Base-by-base conservation (phyloP, 2,113 vertebrate species). In the Stigmatopora nigra region DNA sequence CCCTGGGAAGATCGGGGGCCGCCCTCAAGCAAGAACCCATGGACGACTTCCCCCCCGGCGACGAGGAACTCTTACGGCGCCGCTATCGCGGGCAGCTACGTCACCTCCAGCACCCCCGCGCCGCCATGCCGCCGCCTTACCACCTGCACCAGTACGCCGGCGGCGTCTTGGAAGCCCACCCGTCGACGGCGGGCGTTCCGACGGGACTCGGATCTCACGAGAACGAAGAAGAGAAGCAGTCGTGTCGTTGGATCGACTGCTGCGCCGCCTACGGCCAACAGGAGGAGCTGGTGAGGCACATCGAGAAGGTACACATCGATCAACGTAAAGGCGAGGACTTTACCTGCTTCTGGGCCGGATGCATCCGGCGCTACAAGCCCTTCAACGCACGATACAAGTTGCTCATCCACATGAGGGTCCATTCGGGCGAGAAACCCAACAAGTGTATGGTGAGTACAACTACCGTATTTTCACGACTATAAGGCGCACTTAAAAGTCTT, bases 361-460 rank as follows among this genome's bases (percentile, higher is more conserved):
- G 97, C 20, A 93, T 95, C 74, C 94, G 97, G 36, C 94, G 96
- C 31, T 97, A 97, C 82, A 98, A 98, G 78, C 96, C 97, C 79
- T 99, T 99, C 91, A 99, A 99, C 13, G 97, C 97, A 52, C 97
- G 97, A 78, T 99, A 99, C 91, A 99, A 99, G 88, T 92, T 99
- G 84, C 93, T 99, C 82, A 99, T 99, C 87, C 97, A 99, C 85
- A 99, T 99, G 96, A 93, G 96, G 71, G 97, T 99, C 79, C 97
- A 99, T 88, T 99, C 97, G 0, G 97, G 97, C 60, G 97, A 99
- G 87, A 99, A 99, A 86, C 97, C 97, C 59, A 99, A 99, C 92
- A 99, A 98, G 83, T 99, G 97, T 59, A 99, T 98, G 97, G 97
- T 99, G 87, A 97, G 96, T 95, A n/a, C n/a, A n/a, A n/a, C n/a